phyloP scores from a whole-genome alignment of 1,140 invertebrate genomes.

The Nomia melanderi region DNA sequence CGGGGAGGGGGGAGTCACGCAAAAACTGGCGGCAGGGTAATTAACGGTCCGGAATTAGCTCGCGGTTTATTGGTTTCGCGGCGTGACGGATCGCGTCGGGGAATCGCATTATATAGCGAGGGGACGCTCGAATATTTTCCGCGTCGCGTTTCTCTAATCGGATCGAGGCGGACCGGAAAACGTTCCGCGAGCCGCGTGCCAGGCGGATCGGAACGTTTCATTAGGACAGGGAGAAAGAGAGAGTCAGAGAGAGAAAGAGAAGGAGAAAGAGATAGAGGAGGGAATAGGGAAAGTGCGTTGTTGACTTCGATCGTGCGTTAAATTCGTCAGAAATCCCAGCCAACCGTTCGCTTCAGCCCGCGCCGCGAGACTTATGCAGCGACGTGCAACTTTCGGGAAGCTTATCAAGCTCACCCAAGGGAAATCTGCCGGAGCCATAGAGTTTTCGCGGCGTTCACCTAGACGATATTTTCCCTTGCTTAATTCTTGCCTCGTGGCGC shows the following conservation, averaged over 20 bases:
- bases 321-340: neutral
- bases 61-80: conserved; percentile 41
- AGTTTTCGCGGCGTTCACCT: conserved; percentile 13
- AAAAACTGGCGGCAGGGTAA: conserved; percentile 27
- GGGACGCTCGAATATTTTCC: conserved; percentile 27
- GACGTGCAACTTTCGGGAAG: conserved; percentile 21
- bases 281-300: no score
- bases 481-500: conserved; percentile 19
- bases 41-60: conserved; percentile 34
- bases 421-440: conserved; percentile 30
- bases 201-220: neutral
- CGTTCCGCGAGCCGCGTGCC: neutral
- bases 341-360: neutral
- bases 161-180: conserved; percentile 23
- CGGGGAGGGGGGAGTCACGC: no score
- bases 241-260: neutral
- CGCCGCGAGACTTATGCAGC: conserved; percentile 19
- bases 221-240: neutral
- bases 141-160: conserved; percentile 16
- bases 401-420: conserved; percentile 44
- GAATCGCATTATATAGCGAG: conserved; percentile 37
- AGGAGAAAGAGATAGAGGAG: no score
- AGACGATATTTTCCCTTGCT: conserved; percentile 29
- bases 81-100: conserved; percentile 21
- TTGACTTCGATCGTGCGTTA: neutral